Base-by-base conservation (phyloP, 2,113 vertebrate genomes). In the Spilogale gracilis region DNA sequence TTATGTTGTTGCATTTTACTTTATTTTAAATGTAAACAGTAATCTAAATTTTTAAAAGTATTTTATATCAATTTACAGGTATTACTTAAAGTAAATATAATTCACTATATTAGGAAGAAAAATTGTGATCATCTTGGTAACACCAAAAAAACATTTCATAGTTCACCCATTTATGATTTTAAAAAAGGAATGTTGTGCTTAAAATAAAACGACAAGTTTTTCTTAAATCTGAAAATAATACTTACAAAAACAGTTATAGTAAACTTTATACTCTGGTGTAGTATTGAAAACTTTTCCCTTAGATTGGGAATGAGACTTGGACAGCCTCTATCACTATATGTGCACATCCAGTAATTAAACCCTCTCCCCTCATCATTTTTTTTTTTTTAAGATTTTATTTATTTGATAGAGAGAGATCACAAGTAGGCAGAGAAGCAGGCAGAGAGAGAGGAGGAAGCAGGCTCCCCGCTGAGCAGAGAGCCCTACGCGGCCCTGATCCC, bases 71-170 rank as follows among this genome's bases (percentile, higher is more conserved):
- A 13, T 58, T 82, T 81, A 32, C 1, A 96, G 5, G 23, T 93
- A 48, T 43, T 88, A 84, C 20, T 91, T 87, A n/a, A 45, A 93
- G 20, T 63, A 45, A 91, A 18, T 85, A 8, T 91, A 54, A 95
- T 58, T 96, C 2, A 60, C 23, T 60, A 12, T 6, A 85, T 89
- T 63, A 83, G 48, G n/a, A 6, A 45, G 60, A 88, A 96, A 79
- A 67, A 74, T 61, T 82, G 30, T 92, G 25, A 80, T 90, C 9
- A 58, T 63, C 5, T 60, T 54, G 3, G 60, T 58, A 79, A 54
- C 48, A 67, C 30, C 78, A 30, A 58, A 89, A 65, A 89, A 54
- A 18, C 13, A 83, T 43, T 58, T 61, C 5, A 56, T 12, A 71
- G 21, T n/a, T 87, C 21, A 96, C 5, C 45, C 12, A 48, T 74